Conservation (phyloP, 2,113 vertebrate genomes). For the Aleadryas rufinucha region DNA sequence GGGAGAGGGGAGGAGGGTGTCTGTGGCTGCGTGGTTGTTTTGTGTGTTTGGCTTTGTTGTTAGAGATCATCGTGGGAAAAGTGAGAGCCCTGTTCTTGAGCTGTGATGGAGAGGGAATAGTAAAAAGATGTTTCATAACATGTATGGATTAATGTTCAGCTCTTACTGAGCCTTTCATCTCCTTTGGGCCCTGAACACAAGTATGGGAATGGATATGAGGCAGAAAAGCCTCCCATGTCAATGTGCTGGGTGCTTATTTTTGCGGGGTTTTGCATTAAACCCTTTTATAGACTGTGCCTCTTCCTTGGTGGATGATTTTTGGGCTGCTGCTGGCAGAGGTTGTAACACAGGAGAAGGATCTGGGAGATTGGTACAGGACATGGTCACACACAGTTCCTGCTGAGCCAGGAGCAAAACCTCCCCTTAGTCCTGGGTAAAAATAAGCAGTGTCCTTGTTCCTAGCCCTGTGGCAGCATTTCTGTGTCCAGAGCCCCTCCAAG, state of each 20-base stretch:
- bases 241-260: neutral
- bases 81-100: neutral
- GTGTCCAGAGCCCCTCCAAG: neutral
- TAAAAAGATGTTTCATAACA: neutral
- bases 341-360: neutral
- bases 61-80: neutral
- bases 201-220: neutral
- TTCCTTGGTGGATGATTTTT: neutral
- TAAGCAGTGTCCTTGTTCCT: neutral
- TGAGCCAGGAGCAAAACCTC: neutral
- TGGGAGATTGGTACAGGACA: neutral
- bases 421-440: neutral
- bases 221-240: neutral
- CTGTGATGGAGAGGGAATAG: neutral
- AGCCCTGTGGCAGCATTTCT: neutral
- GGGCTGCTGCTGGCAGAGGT: neutral
- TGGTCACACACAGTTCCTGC: neutral
- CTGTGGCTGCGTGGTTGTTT: neutral
- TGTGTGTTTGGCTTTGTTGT: neutral
- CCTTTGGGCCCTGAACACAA: neutral
- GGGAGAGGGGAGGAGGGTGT: neutral
- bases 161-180: neutral
- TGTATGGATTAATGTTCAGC: neutral
- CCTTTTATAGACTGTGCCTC: neutral
- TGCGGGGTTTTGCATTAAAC: neutral